A percentile compares a stretch with the other conserved stretches of the same genome.
Conservation (phyloP, 2,113 vertebrate genomes). For the Orthonyx spaldingii region DNA sequence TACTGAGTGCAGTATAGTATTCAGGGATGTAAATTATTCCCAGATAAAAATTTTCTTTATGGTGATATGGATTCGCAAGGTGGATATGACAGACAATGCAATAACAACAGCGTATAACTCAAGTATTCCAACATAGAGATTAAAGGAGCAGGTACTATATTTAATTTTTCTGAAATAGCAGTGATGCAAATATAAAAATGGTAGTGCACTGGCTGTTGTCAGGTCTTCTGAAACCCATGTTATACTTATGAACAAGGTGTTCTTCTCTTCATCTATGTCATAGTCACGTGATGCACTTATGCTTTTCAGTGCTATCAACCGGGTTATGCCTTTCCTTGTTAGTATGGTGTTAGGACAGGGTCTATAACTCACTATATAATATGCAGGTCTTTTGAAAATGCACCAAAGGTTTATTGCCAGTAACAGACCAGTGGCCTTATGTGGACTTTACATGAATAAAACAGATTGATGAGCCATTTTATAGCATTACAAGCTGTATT, state of each 20-base stretch:
- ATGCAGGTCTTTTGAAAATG: slow-evolving; percentile 73
- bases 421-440: slow-evolving; percentile 78
- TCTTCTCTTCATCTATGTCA: not conserved
- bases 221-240: not conserved
- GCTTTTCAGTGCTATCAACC: slow-evolving; percentile 54
- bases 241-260: not conserved
- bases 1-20: not conserved
- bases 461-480: slow-evolving; percentile 81
- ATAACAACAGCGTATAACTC: not conserved
- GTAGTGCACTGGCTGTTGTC: not conserved
- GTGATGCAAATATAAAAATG: not conserved
- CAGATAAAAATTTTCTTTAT: not conserved
- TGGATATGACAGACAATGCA: not conserved
- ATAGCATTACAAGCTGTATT: slow-evolving; percentile 73
- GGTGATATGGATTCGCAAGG: not conserved
- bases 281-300: slow-evolving; percentile 9
- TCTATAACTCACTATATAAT: slow-evolving; percentile 73
- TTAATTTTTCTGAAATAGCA: not conserved
- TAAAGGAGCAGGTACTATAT: not conserved
- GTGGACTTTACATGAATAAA: slow-evolving; percentile 77
- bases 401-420: slow-evolving; percentile 75
- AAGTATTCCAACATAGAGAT: not conserved
- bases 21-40: not conserved
- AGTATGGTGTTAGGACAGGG: slow-evolving; percentile 61
- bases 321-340: slow-evolving; percentile 66